phyloP scores from a whole-genome alignment of 1,140 invertebrate genomes.

The Zaprionus vittiger region DNA sequence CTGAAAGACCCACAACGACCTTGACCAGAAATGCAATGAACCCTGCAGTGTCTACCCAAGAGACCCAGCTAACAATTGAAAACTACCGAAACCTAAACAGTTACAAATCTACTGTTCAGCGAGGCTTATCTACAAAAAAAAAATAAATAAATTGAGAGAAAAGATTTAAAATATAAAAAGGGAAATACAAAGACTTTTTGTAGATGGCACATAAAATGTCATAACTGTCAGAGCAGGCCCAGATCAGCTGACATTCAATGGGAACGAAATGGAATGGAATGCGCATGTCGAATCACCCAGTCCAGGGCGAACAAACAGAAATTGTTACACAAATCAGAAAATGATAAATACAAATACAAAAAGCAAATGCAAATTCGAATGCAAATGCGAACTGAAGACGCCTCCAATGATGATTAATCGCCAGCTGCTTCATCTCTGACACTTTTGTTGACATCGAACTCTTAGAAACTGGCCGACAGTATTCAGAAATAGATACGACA shows the following conservation, averaged over 20 bases:
- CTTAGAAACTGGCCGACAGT: slow-evolving; percentile 23
- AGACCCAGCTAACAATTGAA: slow-evolving; percentile 30
- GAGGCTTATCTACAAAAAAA: slow-evolving; percentile 10
- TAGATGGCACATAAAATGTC: slow-evolving; percentile 75
- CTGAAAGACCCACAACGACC: slow-evolving; percentile 45
- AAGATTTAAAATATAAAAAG: slow-evolving; percentile 5
- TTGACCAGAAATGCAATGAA: slow-evolving; percentile 77
- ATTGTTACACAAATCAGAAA: slow-evolving; percentile 74
- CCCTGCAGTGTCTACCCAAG: slow-evolving; percentile 37
- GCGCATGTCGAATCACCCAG: slow-evolving; percentile 29
- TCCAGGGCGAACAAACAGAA: slow-evolving; percentile 36
- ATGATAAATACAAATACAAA: background rate
- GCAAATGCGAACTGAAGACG: slow-evolving; percentile 37
- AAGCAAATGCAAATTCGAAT: slow-evolving; percentile 50
- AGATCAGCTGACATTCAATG: slow-evolving; percentile 48
- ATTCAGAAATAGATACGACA: slow-evolving; percentile 16
- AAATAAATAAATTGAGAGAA: slow-evolving; percentile 1
- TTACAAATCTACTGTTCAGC: slow-evolving; percentile 38
- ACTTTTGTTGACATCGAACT: slow-evolving; percentile 64
- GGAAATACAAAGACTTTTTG: slow-evolving; percentile 28
- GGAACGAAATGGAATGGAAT: slow-evolving; percentile 62
- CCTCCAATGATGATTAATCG: slow-evolving; percentile 65
- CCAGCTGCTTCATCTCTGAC: slow-evolving; percentile 54
- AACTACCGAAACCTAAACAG: slow-evolving; percentile 60
- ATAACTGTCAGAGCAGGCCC: slow-evolving; percentile 65